A percentile compares a stretch with the other conserved stretches of the same genome.
These are phyloP conservation scores for Larimichthys crocea DNA, from an alignment of 2,113 vertebrate species.

Conservation along the genomic window DNA sequence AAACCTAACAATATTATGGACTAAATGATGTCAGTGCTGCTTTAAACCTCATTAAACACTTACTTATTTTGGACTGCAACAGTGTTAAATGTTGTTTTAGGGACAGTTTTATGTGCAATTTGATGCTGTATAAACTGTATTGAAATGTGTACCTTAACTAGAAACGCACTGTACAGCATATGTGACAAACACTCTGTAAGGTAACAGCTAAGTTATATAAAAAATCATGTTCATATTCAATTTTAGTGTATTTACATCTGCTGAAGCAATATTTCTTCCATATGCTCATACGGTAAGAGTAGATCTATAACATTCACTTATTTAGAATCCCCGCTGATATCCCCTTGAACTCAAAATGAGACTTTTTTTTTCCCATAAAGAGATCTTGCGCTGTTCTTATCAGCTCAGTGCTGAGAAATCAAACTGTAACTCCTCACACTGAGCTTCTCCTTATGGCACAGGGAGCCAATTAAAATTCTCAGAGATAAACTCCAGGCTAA, in stretches of 20 bases:
- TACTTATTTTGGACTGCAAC: neutral
- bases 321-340: neutral
- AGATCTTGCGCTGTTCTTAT: conserved; percentile 15
- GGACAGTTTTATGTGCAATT: neutral
- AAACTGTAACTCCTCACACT: conserved; percentile 47
- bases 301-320: conserved; percentile 2
- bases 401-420: conserved; percentile 37
- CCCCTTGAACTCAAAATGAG: neutral
- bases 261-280: neutral
- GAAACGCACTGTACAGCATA: neutral
- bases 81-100: neutral
- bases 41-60: neutral
- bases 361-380: conserved; percentile 4
- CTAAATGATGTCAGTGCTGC: neutral
- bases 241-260: neutral
- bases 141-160: neutral
- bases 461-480: conserved; percentile 50
- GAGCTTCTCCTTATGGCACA: conserved; percentile 26
- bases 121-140: neutral
- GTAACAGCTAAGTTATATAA: neutral
- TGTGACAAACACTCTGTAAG: neutral
- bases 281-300: neutral
- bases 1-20: neutral
- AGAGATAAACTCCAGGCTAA: conserved; percentile 44
- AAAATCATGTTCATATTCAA: neutral